These are phyloP conservation scores for Paramormyrops kingsleyae DNA, from an alignment of 2,113 vertebrate genomes.

Conservation along the genomic window DNA sequence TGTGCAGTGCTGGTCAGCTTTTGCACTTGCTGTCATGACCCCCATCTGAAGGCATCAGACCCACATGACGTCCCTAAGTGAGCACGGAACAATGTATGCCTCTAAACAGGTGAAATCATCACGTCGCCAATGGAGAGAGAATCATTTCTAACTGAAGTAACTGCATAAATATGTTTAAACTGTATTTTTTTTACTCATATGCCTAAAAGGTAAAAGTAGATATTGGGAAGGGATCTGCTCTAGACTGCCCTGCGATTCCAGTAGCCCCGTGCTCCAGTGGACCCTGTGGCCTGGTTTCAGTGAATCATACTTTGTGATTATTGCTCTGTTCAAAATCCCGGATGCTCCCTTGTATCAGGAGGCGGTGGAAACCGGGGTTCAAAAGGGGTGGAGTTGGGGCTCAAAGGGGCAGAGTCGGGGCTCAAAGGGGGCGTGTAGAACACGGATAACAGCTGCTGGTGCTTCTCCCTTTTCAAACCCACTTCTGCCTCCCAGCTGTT, in stretches of 20 bases:
- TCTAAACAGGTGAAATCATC: background rate
- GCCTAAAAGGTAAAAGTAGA: background rate
- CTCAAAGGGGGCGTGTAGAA: background rate
- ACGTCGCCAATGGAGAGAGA: background rate
- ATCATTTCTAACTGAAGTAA: background rate
- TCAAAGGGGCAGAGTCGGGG: background rate
- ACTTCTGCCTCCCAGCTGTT: constrained; percentile 1
- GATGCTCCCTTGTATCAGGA: background rate
- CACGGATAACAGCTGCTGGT: background rate
- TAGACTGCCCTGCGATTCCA: background rate
- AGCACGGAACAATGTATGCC: background rate
- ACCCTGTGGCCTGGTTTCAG: background rate
- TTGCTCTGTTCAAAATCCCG: background rate
- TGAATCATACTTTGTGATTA: background rate
- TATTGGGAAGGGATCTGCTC: background rate
- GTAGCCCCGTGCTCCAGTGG: background rate
- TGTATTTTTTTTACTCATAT: background rate
- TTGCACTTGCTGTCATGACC: background rate
- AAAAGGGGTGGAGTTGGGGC: background rate
- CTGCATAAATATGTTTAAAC: background rate
- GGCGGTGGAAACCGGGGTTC: background rate
- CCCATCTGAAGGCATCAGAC: background rate
- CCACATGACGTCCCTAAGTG: background rate
- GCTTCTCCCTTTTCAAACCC: background rate
- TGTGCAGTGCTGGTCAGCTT: background rate